These are phyloP conservation scores for Cenopis cana DNA, from an alignment of 2,888 invertebrate genomes.

Conservation along the genomic window DNA sequence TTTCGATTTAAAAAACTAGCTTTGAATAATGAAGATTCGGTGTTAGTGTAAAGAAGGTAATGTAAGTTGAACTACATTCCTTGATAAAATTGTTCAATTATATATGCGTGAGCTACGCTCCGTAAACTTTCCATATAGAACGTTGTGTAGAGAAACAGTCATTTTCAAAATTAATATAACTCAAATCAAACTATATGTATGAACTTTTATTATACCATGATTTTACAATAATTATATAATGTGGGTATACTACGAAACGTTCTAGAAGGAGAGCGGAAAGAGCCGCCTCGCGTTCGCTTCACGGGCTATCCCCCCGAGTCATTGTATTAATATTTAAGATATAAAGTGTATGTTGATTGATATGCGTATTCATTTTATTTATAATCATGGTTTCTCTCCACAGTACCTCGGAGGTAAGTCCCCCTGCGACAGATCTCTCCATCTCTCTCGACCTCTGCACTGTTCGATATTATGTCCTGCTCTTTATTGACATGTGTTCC, in stretches of 20 bases:
- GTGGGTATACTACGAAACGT: conserved; percentile 4
- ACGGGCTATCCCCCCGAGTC: conserved; percentile 63
- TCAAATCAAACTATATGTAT: neutral
- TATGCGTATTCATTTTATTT: conserved; percentile 82
- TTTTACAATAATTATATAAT: neutral
- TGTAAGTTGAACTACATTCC: conserved; percentile 76
- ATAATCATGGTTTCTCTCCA: conserved; percentile 79
- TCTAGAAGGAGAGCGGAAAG: conserved; percentile 15
- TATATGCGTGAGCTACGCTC: conserved; percentile 50
- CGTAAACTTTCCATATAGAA: conserved; percentile 9
- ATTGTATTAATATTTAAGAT: conserved; percentile 83
- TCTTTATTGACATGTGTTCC: conserved; percentile 34
- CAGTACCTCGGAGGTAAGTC: conserved; percentile 79
- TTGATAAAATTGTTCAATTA: conserved; percentile 69
- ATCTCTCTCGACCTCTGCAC: conserved; percentile 44
- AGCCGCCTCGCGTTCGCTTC: conserved; percentile 54
- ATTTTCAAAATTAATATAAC: neutral
- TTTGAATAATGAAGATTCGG: conserved; percentile 66
- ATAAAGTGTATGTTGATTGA: conserved; percentile 85
- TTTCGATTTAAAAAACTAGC: conserved; percentile 57
- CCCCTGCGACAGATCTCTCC: conserved; percentile 55
- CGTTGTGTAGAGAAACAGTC: conserved; percentile 12
- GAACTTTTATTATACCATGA: neutral
- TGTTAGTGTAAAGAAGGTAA: conserved; percentile 70
- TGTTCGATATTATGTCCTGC: conserved; percentile 44